A percentile compares a stretch with the other conserved stretches of the same genome.
Evolutionary conservation across 2,888 invertebrate species (phyloP).

Genomic region (Chrysolina haemoptera): DNA sequence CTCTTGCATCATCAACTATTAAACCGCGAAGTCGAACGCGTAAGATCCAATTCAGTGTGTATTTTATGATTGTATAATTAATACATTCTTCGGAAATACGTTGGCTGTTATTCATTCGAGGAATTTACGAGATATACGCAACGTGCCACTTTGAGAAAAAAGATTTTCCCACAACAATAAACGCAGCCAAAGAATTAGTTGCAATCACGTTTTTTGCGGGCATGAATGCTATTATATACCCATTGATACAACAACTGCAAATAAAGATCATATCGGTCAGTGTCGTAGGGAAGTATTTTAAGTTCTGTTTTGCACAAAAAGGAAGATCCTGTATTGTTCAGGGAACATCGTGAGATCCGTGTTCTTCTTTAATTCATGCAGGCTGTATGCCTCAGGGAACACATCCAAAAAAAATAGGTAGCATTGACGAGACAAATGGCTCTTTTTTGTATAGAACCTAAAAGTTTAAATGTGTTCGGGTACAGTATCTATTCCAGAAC

Average conservation of each 20-base stretch:
- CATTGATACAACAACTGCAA: not conserved
- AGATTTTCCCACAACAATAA: constrained; percentile 20
- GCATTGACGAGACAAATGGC: too few species aligned
- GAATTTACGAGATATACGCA: constrained; percentile 12
- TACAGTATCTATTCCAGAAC: too few species aligned
- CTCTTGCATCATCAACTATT: constrained; percentile 13
- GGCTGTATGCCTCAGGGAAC: too few species aligned
- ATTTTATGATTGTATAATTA: constrained; percentile 20
- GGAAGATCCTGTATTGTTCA: too few species aligned
- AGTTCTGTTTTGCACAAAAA: too few species aligned
- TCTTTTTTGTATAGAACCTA: too few species aligned
- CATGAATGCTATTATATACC: not conserved
- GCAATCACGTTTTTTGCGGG: constrained; percentile 6
- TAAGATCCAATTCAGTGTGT: constrained; percentile 13
- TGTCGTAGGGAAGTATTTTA: not conserved
- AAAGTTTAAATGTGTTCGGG: too few species aligned
- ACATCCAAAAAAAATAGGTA: too few species aligned
- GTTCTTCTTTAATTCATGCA: too few species aligned
- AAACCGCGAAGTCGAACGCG: not conserved
- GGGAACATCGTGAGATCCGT: too few species aligned
- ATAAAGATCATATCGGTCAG: not conserved
- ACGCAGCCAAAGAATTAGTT: constrained; percentile 11
- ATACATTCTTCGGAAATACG: not conserved
- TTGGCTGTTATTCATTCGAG: not conserved
- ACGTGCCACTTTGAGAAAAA: not conserved